A percentile compares a stretch with the other conserved stretches of the same genome.
These are phyloP conservation scores for Ectemnius continuus DNA, from an alignment of 2,888 invertebrate species.

Conservation along the genomic window DNA sequence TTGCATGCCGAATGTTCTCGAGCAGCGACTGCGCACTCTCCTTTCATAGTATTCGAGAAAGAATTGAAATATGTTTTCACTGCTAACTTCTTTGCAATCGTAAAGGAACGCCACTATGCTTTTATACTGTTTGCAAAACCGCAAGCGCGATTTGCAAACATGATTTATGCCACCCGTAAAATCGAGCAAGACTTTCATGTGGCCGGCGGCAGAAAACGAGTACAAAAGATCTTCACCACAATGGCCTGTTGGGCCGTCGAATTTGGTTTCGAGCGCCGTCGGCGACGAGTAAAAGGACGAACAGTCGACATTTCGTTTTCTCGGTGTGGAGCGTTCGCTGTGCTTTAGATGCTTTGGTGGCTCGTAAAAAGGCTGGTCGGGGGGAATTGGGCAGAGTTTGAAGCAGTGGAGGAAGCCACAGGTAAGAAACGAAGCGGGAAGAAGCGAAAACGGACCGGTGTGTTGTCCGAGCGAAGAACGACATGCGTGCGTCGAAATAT, in stretches of 20 bases:
- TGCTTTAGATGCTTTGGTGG: too few relatives aligned
- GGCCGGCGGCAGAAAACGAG: slow-evolving; percentile 32
- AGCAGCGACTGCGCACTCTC: not conserved
- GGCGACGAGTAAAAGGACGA: too few relatives aligned
- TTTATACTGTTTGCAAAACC: slow-evolving; percentile 36
- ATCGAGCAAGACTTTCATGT: slow-evolving; percentile 24
- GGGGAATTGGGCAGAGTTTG: too few relatives aligned
- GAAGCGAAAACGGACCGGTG: not conserved
- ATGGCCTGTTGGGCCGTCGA: slow-evolving; percentile 12
- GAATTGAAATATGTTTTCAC: not conserved
- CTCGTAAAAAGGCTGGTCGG: too few relatives aligned
- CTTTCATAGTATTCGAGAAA: not conserved
- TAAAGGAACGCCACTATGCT: not conserved
- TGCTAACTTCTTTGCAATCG: not conserved
- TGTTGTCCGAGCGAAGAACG: slow-evolving; percentile 12
- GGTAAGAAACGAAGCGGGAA: too few relatives aligned
- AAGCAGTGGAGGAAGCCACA: too few relatives aligned
- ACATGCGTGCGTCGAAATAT: slow-evolving; percentile 35
- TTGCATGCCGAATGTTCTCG: too few relatives aligned
- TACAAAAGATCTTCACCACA: slow-evolving; percentile 29
- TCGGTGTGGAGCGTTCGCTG: too few relatives aligned
- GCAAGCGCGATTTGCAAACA: slow-evolving; percentile 25
- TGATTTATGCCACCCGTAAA: slow-evolving; percentile 35
- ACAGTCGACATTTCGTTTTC: too few relatives aligned
- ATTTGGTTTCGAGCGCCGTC: slow-evolving; percentile 17